Evolutionary conservation across 2,888 invertebrate species (phyloP).

Genomic region (Tenthredo notha): DNA sequence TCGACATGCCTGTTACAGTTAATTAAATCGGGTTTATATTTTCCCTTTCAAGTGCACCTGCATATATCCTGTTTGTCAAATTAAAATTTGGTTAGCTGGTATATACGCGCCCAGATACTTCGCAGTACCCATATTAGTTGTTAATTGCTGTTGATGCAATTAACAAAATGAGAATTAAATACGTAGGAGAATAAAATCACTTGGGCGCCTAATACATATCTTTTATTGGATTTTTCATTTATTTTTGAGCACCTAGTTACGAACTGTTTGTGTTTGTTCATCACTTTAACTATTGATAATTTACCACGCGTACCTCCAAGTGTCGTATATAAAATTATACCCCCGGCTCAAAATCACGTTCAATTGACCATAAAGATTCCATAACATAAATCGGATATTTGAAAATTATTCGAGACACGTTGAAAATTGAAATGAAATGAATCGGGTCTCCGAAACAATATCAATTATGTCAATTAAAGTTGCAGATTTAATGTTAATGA

Average conservation of each 20-base stretch:
- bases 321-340: background rate
- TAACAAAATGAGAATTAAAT: slow-evolving; percentile 29
- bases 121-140: slow-evolving; percentile 33
- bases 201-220: background rate
- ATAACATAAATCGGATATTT: background rate
- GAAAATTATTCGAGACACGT: background rate
- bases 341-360: background rate
- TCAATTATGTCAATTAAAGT: background rate
- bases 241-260: background rate
- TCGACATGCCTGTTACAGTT: slow-evolving; percentile 64
- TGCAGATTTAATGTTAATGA: background rate
- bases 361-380: background rate
- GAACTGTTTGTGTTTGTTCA: background rate
- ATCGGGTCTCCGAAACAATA: background rate
- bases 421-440: background rate
- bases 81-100: slow-evolving; percentile 59
- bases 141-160: slow-evolving; percentile 48
- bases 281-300: background rate
- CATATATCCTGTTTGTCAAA: slow-evolving; percentile 57
- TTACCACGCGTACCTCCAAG: background rate
- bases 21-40: slow-evolving; percentile 67
- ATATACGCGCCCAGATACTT: slow-evolving; percentile 38
- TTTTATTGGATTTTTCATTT: background rate
- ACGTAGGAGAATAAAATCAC: background rate
- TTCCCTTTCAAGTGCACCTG: slow-evolving; percentile 38